Evolutionary conservation across 2,888 invertebrate species (phyloP), one percentile per base, ranked within the genome.

Genomic region (Megamerina dolium): DNA sequence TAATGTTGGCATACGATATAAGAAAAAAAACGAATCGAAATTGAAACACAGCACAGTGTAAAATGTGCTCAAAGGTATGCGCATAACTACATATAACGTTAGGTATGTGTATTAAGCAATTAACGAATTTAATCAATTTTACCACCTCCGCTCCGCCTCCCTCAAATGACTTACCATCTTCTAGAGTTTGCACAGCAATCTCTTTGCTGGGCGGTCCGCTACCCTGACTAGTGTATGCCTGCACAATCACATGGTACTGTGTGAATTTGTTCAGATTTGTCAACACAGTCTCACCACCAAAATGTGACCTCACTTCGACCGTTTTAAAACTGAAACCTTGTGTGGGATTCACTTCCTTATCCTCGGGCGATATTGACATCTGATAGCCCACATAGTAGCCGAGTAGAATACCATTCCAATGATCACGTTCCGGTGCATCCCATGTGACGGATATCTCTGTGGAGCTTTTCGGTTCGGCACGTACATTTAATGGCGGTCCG

Each of bases 311-410:
- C 44, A 81, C 72, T 68, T 87, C 86, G 1, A 87, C 86, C 29
- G 85, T 86, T 61, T 85, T 81, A 47, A 86, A 85, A 29, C 81
- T 83, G 63, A 84, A 86, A 2, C 80, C 75, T 52, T 74, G 75
- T n/a, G 74, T 73, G 17, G 73, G 70, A 56, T 68, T 70, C 49
- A 68, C 64, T 60, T 73, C 66, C 61, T 66, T 67, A 53, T 67
- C 68, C 60, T 71, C 72, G 55, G 64, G 68, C 53, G 65, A 64
- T 12, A 66, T 54, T 3, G 69, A 66, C 59, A 81, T 78, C 67
- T 87, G 85, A 75, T 85, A 89, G 55, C 89, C 88, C 20, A 90
- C 85, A 64, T 89, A 88, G 70, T 89, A 90, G 42, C 91, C 91
- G 1, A 89, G 76, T 53, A 90, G 78, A 60, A 87, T 87, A 32